Evolutionary conservation across 2,888 invertebrate genomes (phyloP), one percentile per base, ranked within the genome.

Genomic region (Tyria jacobaeae): DNA sequence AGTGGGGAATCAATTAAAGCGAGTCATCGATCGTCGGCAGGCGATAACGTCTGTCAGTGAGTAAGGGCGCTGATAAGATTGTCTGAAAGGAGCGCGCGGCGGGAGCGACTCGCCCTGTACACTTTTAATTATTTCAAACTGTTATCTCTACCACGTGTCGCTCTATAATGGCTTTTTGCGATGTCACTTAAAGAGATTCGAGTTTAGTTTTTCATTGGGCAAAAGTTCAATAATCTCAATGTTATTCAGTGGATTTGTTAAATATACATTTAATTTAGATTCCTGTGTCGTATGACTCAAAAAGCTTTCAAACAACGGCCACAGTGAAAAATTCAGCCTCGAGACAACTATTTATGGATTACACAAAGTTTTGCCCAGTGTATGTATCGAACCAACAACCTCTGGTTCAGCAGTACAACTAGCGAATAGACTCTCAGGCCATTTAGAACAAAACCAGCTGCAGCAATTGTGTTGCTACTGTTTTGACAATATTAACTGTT

Each of bases 1-100:
- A 87, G 81, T 83, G 79, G 88, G 82, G 88, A 92, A 92, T 92
- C 93, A 93, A 93, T 93, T 93, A 94, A 92, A 90, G 89, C 79
- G 84, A 78, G 83, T 89, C 90, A 90, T 93, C 89, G 92, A 92
- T 93, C 86, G 82, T 82, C 72, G 70, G 67, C 67, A 59, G 61
- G 72, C 88, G 91, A 89, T 91, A 89, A 88, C 80, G 90, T 86
- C 89, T 78, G 85, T 86, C 89, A 84, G 82, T 75, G 79, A 82
- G 77, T 79, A 87, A 82, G 80, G 81, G 80, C 71, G 79, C 75
- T 73, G 88, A 89, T 89, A 89, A 86, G 82, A 81, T 79, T 79
- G 79, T 82, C 12, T 44, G 72, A 60, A 31, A 74, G 58, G 69
- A 71, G 39, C 59, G 71, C 60, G 69, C 71, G 41, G 41, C 62